Conservation (phyloP, 2,113 vertebrate genomes). For the Shinisaurus crocodilurus region DNA sequence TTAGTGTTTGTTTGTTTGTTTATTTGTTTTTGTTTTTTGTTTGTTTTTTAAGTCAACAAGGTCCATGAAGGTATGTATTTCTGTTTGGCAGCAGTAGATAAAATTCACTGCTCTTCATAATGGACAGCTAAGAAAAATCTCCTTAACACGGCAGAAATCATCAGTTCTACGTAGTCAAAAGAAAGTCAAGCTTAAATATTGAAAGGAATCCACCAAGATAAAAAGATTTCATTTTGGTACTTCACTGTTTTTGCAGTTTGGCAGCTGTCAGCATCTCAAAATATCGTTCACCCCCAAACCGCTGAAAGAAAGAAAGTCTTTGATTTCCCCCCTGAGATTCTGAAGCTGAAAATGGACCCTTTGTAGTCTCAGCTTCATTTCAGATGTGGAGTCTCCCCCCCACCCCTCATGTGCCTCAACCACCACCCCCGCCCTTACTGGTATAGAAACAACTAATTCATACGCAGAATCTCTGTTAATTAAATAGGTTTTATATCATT, state of each 20-base stretch:
- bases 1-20: neutral
- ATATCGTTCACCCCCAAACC: slow-evolving; percentile 77
- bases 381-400: slow-evolving; percentile 56
- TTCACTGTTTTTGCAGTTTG: slow-evolving; percentile 74
- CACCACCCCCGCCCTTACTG: slow-evolving; percentile 39
- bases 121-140: slow-evolving; percentile 17
- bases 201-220: slow-evolving; percentile 64
- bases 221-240: slow-evolving; percentile 64
- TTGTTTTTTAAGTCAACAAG: neutral
- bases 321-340: slow-evolving; percentile 76
- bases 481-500: slow-evolving; percentile 73
- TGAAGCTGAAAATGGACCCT: slow-evolving; percentile 77
- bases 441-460: slow-evolving; percentile 68
- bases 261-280: slow-evolving; percentile 81
- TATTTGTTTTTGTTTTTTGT: neutral
- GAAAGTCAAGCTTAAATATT: slow-evolving; percentile 49
- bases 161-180: slow-evolving; percentile 13
- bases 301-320: slow-evolving; percentile 79
- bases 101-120: rapidly evolving
- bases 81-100: slow-evolving; percentile 17
- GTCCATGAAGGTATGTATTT: neutral
- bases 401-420: neutral
- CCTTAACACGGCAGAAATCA: slow-evolving; percentile 43
- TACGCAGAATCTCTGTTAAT: slow-evolving; percentile 75
- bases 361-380: slow-evolving; percentile 76